These are phyloP conservation scores for Tetrapedia diversipes DNA, from an alignment of 2,888 invertebrate species.

Conservation along the genomic window DNA sequence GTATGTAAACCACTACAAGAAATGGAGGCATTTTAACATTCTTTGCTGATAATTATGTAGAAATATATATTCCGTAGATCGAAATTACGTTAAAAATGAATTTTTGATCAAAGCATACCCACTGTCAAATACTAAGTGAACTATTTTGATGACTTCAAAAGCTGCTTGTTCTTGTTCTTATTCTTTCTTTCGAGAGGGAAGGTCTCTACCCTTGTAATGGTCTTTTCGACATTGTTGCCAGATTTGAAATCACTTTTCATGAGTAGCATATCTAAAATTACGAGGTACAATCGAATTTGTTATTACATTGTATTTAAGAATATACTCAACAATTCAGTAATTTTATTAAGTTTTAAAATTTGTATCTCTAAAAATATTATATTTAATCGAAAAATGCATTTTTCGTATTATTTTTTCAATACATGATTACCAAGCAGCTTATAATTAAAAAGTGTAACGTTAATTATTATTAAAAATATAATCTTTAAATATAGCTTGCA, in stretches of 20 bases:
- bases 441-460: neutral
- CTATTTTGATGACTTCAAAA: constrained; percentile 59
- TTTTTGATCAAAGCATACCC: constrained; percentile 15
- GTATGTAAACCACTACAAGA: neutral
- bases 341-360: neutral
- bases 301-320: neutral
- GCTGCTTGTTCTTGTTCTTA: constrained; percentile 51
- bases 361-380: neutral
- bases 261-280: constrained; percentile 10
- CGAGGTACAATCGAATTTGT: neutral
- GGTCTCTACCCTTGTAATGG: constrained; percentile 72
- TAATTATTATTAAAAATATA: neutral
- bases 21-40: neutral
- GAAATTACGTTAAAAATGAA: neutral
- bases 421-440: neutral
- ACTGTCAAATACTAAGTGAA: constrained; percentile 33
- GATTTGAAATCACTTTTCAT: constrained; percentile 50
- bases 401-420: neutral
- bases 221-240: constrained; percentile 73
- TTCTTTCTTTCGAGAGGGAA: constrained; percentile 64
- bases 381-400: neutral
- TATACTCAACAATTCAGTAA: neutral
- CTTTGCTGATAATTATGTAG: neutral
- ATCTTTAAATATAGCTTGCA: neutral
- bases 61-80: neutral